Evolutionary conservation across 2,797 vertebrate species (phyloP), one percentile per base, ranked within the genome.

Genomic region (Carduelis carduelis): DNA sequence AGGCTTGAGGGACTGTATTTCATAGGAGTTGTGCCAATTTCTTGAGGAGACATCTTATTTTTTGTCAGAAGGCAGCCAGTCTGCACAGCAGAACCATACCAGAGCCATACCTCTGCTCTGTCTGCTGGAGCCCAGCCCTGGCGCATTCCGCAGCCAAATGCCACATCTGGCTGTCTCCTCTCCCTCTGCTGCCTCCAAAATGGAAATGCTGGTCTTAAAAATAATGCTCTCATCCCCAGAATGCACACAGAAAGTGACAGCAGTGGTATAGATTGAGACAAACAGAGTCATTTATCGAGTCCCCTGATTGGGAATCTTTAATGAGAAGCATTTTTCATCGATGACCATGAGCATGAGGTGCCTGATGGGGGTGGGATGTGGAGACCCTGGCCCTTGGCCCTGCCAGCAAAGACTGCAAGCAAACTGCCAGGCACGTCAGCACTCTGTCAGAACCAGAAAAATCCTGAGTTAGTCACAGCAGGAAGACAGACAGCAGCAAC

Each of bases 381-480:
- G 72, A 63, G 59, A 69, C 41, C n/a, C 28, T 52, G 74, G 52
- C 23, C 60, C 37, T 55, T 3, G 3, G 71, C 72, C 59, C 82
- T 87, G 72, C 26, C 32, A 19, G 32, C 0, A 2, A 44, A 69
- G 63, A 11, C 22, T 80, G 59, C 27, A 69, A 86, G 77, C 34
- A 78, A 83, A 74, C 71, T 2, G 9, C 80, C 3, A 34, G 74
- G 76, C 61, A 60, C 4, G 0, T 78, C 22, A 34, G 55, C 90
- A 49, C 56, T 89, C 78, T 64, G 71, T 80, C 90, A 95, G 88
- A 94, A 56, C 68, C 83, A 91, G 86, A 87, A 92, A 82, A 83
- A 91, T 76, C 83, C 63, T 8, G 35, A 52, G 14, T 81, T 89
- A 75, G 68, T 66, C 81, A 66, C 77, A 87, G 91, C 83, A 91